Conservation (phyloP, 1,140 invertebrate genomes). For the Rhynchophorus ferrugineus region DNA sequence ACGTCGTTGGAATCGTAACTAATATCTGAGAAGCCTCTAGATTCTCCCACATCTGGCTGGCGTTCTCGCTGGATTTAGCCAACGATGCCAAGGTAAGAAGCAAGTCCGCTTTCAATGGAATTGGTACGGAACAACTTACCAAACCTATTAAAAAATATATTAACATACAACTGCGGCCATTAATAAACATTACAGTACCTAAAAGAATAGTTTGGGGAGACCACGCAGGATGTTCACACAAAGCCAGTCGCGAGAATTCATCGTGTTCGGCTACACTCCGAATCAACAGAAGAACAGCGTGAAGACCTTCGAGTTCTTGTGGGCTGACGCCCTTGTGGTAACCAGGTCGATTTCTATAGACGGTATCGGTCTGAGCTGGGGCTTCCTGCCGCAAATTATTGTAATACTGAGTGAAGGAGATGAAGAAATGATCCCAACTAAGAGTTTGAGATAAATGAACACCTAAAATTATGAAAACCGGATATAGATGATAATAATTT, state of each 20-base stretch:
- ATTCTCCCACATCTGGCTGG: constrained; percentile 75
- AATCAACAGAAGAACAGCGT: constrained; percentile 71
- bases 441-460: constrained; percentile 51
- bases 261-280: constrained; percentile 69
- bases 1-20: constrained; percentile 56
- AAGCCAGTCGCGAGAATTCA: constrained; percentile 65
- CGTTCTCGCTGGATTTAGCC: constrained; percentile 63
- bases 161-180: background rate
- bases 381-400: constrained; percentile 59
- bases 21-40: constrained; percentile 81
- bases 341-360: constrained; percentile 52
- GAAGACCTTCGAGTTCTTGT: constrained; percentile 79
- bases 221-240: constrained; percentile 84
- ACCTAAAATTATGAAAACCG: constrained; percentile 27
- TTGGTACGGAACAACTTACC: constrained; percentile 76
- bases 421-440: constrained; percentile 87
- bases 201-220: constrained; percentile 69
- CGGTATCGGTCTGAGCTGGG: constrained; percentile 51
- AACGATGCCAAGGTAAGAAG: constrained; percentile 69
- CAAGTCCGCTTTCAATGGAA: constrained; percentile 76
- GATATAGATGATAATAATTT: background rate
- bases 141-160: constrained; percentile 49
- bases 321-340: constrained; percentile 65
- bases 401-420: constrained; percentile 71
- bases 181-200: constrained; percentile 2